Evolutionary conservation across 2,113 vertebrate species (phyloP).

Genomic region (Brachypodius melanocephalos): DNA sequence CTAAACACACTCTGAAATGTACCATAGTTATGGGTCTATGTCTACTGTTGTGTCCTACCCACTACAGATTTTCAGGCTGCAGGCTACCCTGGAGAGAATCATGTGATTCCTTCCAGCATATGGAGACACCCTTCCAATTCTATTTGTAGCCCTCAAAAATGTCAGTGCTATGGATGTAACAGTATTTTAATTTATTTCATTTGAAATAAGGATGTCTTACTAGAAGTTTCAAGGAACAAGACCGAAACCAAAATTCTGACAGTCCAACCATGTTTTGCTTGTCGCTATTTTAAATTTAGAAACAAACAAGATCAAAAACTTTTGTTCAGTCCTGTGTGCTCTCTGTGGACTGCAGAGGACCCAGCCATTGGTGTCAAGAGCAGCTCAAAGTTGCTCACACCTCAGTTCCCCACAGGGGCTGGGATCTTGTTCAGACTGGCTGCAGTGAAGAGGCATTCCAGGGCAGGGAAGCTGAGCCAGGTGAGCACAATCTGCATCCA

Average conservation of each 20-base stretch:
- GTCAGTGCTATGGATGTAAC: neutral
- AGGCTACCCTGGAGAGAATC: neutral
- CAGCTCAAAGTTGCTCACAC: neutral
- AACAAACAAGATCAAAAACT: neutral
- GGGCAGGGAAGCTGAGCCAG: neutral
- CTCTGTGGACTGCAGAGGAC: neutral
- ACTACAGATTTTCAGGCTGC: neutral
- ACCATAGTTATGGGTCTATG: neutral
- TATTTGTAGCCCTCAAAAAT: neutral
- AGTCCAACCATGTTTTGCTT: neutral
- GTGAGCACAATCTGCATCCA: neutral
- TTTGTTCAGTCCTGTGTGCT: neutral
- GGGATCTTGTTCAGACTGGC: conserved; percentile 18
- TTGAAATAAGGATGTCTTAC: neutral
- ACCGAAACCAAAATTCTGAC: neutral
- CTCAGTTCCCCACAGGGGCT: neutral
- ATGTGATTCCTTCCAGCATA: neutral
- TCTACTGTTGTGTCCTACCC: neutral
- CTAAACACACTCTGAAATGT: neutral
- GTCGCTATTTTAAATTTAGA: neutral
- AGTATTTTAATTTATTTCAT: neutral
- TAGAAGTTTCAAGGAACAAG: neutral
- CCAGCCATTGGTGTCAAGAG: neutral
- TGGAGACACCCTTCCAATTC: neutral
- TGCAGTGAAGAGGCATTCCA: neutral